These are phyloP conservation scores for Dromaius novaehollandiae DNA, from an alignment of 2,113 vertebrate genomes.

Conservation along the genomic window DNA sequence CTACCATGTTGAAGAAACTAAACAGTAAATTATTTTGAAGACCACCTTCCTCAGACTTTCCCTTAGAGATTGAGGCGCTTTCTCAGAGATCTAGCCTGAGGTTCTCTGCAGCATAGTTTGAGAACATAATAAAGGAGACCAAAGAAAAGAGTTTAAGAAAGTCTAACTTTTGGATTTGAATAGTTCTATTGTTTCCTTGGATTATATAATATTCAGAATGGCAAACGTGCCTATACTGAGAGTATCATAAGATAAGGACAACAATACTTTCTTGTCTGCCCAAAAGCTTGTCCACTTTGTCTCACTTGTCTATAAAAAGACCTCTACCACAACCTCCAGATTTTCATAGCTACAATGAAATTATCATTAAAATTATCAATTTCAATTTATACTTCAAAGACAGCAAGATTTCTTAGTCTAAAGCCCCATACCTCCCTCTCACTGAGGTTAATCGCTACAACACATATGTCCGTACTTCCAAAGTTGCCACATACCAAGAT, in stretches of 20 bases:
- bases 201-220: neutral
- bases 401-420: neutral
- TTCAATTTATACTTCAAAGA: neutral
- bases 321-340: neutral
- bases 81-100: neutral
- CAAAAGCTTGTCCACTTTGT: neutral
- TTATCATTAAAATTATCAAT: neutral
- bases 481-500: rapidly evolving
- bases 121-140: neutral
- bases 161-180: neutral
- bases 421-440: neutral
- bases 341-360: neutral
- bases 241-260: neutral
- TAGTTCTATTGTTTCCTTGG: neutral
- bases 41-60: neutral
- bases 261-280: neutral
- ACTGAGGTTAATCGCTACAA: neutral
- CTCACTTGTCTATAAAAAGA: neutral
- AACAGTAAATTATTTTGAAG: neutral
- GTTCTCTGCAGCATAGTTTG: neutral
- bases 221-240: neutral
- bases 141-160: neutral
- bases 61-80: neutral
- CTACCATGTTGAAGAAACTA: neutral
- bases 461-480: neutral